Evolutionary conservation across 2,888 invertebrate species (phyloP).

Genomic region (Parascotia fuliginaria): DNA sequence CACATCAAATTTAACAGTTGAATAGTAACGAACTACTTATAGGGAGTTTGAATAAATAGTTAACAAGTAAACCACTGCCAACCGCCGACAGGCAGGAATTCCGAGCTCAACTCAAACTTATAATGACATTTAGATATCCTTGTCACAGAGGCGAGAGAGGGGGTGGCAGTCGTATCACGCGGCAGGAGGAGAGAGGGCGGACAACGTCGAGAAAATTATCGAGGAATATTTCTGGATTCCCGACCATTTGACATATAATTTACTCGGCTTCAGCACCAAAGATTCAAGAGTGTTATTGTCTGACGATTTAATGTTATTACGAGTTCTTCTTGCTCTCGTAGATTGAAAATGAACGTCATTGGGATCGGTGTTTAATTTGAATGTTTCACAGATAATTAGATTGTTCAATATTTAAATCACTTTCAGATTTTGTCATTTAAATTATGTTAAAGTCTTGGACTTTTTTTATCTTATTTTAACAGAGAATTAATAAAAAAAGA

Average conservation of each 20-base stretch:
- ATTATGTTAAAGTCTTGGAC: constrained; percentile 59
- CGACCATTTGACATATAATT: constrained; percentile 80
- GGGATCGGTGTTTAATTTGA: constrained; percentile 64
- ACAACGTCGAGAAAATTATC: constrained; percentile 41
- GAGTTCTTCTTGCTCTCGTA: constrained; percentile 46
- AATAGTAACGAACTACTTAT: constrained; percentile 45
- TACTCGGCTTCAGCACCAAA: constrained; percentile 62
- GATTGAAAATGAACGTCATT: constrained; percentile 62
- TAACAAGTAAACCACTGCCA: constrained; percentile 60
- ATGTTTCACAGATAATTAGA: constrained; percentile 63
- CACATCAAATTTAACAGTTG: constrained; percentile 13
- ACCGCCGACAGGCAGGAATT: constrained; percentile 64
- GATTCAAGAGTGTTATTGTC: constrained; percentile 74
- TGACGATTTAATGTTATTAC: constrained; percentile 71
- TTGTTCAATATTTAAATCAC: constrained; percentile 34
- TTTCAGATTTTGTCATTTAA: constrained; percentile 43
- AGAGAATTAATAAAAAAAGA: no score
- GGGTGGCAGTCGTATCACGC: constrained; percentile 49
- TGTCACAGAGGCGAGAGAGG: constrained; percentile 59
- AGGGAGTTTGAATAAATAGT: constrained; percentile 58
- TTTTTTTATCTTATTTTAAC: no score
- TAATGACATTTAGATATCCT: constrained; percentile 84
- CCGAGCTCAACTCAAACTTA: constrained; percentile 74
- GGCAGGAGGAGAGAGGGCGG: constrained; percentile 24
- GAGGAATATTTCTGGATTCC: constrained; percentile 77